Base-by-base conservation (phyloP, 2,888 invertebrate genomes). In the Romanomermis culicivorax region DNA sequence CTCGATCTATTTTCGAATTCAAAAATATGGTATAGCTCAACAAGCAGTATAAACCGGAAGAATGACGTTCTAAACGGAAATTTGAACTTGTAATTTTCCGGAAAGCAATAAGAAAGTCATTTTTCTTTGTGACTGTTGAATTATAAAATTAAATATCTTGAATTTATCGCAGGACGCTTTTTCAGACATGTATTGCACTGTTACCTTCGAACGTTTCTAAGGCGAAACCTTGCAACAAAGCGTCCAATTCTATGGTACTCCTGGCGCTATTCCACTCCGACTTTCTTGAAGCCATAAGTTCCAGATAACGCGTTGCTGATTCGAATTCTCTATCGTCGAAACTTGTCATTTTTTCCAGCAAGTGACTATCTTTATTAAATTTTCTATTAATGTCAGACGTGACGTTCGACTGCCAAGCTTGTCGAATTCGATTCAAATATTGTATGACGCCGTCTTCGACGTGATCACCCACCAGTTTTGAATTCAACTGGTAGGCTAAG, bases 191-290 rank as follows among this genome's bases (percentile, higher is more conserved):
- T n/a, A n/a, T n/a, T n/a, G n/a, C n/a, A n/a, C 36, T 11, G 17
- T 36, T 79, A 76, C 83, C 80, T 73, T 86, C 82, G 69, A 88
- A 89, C 63, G 86, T 85, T 59, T 82, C 80, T 0, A 88, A 87
- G 1, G 89, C 83, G 65, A 89, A 89, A 67, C 84, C 82, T 71
- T 88, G 87, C 70, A 91, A 76, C 0, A 83, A 82, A 69, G 86
- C 85, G 65, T 91, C 89, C 25, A 88, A 81, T 70, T 87, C 85
- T 60, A 85, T 81, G 55, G 84, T 82, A 61, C 83, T 83, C 58
- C 82, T 76, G 1, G 54, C 48, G 23, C 3, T 7, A 2, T 17
- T 7, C 57, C 57, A 57, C 11, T 30, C 42, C 11, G 23, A 3
- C 26, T 27, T 14, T 11, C 29, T 7, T 11, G 25, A 4, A 4